Conservation (phyloP, 2,888 invertebrate species). For the Meiosimyza decipiens region DNA sequence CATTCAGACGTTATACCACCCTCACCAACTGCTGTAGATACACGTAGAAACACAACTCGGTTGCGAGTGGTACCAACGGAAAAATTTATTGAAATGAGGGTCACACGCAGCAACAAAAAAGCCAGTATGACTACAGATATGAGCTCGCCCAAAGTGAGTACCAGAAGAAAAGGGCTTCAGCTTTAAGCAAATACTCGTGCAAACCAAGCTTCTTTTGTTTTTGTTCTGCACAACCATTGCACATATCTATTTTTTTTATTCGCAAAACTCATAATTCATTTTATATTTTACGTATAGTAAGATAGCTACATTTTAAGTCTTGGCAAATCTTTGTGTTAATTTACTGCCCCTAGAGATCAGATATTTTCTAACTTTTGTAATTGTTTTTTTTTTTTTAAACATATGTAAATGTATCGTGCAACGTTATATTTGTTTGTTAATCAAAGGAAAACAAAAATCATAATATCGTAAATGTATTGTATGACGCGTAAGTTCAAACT, state of each 20-base stretch:
- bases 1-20: slow-evolving; percentile 56
- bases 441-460: too few species aligned
- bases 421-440: too few species aligned
- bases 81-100: too few species aligned
- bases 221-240: slow-evolving; percentile 5
- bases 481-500: too few species aligned
- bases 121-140: slow-evolving; percentile 27
- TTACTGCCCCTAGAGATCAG: neutral
- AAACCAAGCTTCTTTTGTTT: slow-evolving; percentile 18
- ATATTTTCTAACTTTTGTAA: slow-evolving; percentile 6
- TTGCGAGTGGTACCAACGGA: slow-evolving; percentile 40
- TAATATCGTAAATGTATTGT: too few species aligned
- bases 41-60: slow-evolving; percentile 38
- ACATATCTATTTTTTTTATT: neutral
- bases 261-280: neutral
- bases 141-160: slow-evolving; percentile 50
- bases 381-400: too few species aligned
- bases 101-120: neutral
- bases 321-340: neutral
- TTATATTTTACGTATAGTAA: neutral
- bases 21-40: slow-evolving; percentile 51
- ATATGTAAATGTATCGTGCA: too few species aligned
- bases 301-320: neutral
- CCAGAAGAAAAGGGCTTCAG: slow-evolving; percentile 49
- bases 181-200: slow-evolving; percentile 44